Percentiles rank a stretch among this genome's conserved stretches.
phyloP scores from a whole-genome alignment of 2,888 invertebrate species.

The Oscheius myriophilus region DNA sequence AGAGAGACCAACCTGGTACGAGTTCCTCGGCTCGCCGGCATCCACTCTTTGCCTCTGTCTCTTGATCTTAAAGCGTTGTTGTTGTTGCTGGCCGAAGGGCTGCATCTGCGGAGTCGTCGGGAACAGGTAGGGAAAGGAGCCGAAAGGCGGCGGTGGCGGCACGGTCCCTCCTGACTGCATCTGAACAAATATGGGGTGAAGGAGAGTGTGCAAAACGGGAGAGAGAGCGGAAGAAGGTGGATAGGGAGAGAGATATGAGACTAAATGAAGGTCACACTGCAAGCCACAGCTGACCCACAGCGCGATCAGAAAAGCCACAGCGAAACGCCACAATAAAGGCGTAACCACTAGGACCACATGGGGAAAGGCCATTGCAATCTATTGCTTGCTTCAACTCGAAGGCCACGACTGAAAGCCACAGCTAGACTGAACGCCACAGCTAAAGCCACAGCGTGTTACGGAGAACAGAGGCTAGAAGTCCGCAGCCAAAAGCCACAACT shows the following conservation, averaged over 20 bases:
- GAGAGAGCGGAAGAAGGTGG: conserved; percentile 5
- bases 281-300: no score
- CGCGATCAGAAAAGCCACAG: no score
- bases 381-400: no score
- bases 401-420: no score
- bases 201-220: conserved; percentile 12
- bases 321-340: no score
- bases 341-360: no score
- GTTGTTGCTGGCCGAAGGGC: conserved; percentile 31
- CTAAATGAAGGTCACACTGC: conserved; percentile 17
- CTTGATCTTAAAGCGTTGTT: conserved; percentile 76
- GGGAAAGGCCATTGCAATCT: no score
- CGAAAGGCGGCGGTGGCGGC: conserved; percentile 35
- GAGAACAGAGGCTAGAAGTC: no score
- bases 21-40: conserved; percentile 90
- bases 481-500: no score
- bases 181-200: neutral
- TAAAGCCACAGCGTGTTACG: no score
- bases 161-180: conserved; percentile 44
- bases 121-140: conserved; percentile 38
- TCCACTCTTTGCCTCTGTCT: conserved; percentile 94
- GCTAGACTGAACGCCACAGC: no score
- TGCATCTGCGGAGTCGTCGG: conserved; percentile 19
- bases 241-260: conserved; percentile 7
- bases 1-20: conserved; percentile 77